phyloP scores from a whole-genome alignment of 2,113 vertebrate genomes.

The Tachycineta bicolor region DNA sequence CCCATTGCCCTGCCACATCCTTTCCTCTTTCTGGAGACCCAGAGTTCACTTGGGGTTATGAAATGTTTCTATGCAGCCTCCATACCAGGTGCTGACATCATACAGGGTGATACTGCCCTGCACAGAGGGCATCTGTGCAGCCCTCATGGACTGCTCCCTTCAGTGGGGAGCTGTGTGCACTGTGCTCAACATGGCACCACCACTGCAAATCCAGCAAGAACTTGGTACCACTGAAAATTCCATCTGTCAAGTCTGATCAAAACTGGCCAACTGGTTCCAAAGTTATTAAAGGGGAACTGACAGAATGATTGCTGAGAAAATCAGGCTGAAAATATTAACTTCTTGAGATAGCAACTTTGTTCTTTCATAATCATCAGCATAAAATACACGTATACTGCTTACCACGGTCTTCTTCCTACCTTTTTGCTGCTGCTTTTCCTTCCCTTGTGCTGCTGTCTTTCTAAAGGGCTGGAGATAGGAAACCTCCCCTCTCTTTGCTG shows the following conservation, averaged over 20 bases:
- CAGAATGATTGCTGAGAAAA: conserved; percentile 19
- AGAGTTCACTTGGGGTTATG: background rate
- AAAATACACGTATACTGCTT: background rate
- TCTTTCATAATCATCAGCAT: conserved; percentile 3
- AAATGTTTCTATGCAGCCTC: background rate
- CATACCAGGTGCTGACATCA: background rate
- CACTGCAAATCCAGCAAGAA: background rate
- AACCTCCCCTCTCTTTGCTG: background rate
- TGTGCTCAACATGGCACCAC: rapidly evolving
- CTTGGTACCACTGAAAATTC: background rate
- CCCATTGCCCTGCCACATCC: too few relatives aligned
- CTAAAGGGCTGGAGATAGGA: background rate
- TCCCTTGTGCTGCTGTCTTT: background rate
- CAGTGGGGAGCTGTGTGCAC: background rate
- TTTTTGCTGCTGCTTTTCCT: background rate
- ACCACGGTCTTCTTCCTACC: background rate
- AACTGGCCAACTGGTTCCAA: conserved; percentile 4
- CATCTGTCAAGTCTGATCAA: background rate
- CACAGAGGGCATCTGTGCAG: background rate
- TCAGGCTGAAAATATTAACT: conserved; percentile 27
- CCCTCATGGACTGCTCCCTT: background rate
- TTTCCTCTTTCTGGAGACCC: background rate
- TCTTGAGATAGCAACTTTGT: background rate
- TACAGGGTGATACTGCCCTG: background rate
- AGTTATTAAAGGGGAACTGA: background rate